Conservation (phyloP, 1,140 invertebrate genomes). For the Epicauta chinensis region DNA sequence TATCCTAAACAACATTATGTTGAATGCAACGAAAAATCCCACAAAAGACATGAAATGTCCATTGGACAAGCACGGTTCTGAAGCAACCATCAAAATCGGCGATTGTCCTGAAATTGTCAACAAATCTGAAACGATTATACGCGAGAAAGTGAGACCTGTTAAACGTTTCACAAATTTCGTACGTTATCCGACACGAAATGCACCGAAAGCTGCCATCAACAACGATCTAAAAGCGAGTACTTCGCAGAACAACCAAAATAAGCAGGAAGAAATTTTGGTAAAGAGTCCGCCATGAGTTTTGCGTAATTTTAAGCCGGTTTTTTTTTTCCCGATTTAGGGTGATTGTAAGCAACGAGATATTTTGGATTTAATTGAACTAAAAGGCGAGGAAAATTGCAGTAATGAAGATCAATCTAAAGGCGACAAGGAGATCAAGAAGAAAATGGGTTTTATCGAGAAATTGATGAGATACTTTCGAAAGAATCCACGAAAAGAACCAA, state of each 20-base stretch:
- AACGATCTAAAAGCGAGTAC: background rate
- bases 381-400: background rate
- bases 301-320: too few species aligned
- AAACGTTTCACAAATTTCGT: constrained; percentile 31
- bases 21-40: constrained; percentile 1
- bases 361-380: constrained; percentile 2
- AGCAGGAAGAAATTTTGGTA: background rate
- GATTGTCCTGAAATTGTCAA: constrained; percentile 9
- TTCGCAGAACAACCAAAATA: background rate
- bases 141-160: constrained; percentile 13
- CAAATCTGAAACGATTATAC: constrained; percentile 12
- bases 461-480: constrained; percentile 28
- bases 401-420: background rate
- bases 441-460: constrained; percentile 27
- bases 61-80: too few species aligned
- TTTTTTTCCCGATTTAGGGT: too few species aligned
- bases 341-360: background rate
- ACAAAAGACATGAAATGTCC: too few species aligned
- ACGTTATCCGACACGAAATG: constrained; percentile 29
- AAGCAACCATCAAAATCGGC: constrained; percentile 5
- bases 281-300: too few species aligned
- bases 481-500: constrained; percentile 4
- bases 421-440: constrained; percentile 18
- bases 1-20: constrained; percentile 20
- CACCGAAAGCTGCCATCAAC: constrained; percentile 21